Percentiles rank a stretch among this genome's conserved stretches.
Evolutionary conservation across 2,113 vertebrate genomes (phyloP).

Genomic region (Crotalus tigris): DNA sequence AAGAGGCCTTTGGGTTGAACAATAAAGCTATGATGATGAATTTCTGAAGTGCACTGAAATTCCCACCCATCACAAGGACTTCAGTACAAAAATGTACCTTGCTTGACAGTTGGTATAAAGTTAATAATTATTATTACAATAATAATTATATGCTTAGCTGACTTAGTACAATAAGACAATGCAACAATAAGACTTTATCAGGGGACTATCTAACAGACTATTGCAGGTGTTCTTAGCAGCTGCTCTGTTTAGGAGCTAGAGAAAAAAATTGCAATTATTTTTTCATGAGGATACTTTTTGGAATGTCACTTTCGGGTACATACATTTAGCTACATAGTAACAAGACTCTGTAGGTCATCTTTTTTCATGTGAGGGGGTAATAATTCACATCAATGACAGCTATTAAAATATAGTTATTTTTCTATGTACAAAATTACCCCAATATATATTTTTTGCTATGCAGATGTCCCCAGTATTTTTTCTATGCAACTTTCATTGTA

Average conservation of each 20-base stretch:
- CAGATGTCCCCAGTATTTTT: neutral
- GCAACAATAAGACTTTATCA: neutral
- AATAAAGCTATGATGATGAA: neutral
- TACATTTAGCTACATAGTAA: neutral
- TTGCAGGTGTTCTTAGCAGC: neutral
- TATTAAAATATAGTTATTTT: neutral
- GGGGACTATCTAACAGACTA: neutral
- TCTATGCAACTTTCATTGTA: neutral
- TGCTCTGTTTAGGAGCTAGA: conserved; percentile 2
- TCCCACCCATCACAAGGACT: neutral
- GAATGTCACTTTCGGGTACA: neutral
- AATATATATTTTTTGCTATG: neutral
- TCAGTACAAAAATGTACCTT: neutral
- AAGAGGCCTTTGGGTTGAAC: conserved; percentile 1
- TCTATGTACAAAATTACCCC: neutral
- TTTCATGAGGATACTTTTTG: neutral
- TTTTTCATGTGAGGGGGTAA: neutral
- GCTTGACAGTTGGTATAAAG: conserved; percentile 4
- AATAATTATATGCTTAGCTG: conserved; percentile 4
- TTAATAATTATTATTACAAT: conserved; percentile 11
- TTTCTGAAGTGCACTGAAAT: neutral
- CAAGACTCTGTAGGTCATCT: neutral
- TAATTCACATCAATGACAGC: neutral
- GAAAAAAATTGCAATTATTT: neutral
- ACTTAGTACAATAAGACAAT: neutral